These are phyloP conservation scores for Aphidius gifuensis DNA, from an alignment of 1,140 invertebrate species.

Conservation along the genomic window DNA sequence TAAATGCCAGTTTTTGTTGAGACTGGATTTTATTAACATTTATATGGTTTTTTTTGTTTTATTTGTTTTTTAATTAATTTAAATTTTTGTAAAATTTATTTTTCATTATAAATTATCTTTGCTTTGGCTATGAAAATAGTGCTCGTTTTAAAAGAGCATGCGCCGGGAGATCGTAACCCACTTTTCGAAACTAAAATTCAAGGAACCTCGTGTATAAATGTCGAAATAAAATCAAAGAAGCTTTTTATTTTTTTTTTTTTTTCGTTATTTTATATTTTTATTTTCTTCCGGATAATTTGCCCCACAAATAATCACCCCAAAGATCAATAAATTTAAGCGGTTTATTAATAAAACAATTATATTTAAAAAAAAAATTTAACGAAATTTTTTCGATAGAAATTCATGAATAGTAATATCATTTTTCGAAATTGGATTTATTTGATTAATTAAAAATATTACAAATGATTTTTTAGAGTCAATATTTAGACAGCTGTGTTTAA, in stretches of 20 bases:
- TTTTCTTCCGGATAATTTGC: background rate
- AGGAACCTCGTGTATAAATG: conserved; percentile 12
- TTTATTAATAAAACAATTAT: too few species aligned
- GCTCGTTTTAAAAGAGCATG: conserved; percentile 1
- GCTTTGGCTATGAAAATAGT: background rate
- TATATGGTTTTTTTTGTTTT: background rate
- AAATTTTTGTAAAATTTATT: background rate
- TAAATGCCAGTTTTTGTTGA: too few species aligned
- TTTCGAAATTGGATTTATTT: too few species aligned
- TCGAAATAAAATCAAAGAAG: background rate
- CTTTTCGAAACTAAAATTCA: conserved; percentile 22
- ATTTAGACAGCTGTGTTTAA: too few species aligned
- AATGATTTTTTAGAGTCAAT: too few species aligned
- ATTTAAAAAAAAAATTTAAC: too few species aligned
- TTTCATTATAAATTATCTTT: background rate
- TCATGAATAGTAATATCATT: too few species aligned
- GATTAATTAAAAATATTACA: too few species aligned
- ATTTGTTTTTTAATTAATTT: background rate
- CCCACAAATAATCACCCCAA: too few species aligned
- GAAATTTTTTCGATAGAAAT: too few species aligned
- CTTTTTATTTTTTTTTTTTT: background rate
- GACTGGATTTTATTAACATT: background rate
- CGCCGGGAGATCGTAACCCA: conserved; percentile 17
- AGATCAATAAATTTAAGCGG: too few species aligned
- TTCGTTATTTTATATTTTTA: background rate